Base-by-base conservation (phyloP, 1,140 invertebrate species). In the Drosophila suzukii region DNA sequence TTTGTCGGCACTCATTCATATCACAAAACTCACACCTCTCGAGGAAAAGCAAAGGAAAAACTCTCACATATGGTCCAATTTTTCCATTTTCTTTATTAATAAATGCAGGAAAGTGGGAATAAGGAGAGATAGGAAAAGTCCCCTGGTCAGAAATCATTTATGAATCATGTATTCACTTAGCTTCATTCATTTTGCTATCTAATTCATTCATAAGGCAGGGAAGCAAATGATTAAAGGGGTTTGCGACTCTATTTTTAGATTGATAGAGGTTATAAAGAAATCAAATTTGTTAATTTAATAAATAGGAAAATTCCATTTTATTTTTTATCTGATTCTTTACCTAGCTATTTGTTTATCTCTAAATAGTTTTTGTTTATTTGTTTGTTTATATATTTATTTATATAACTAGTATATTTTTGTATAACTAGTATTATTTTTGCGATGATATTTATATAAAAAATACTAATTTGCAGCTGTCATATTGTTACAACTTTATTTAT, bases 41-140 rank as follows among this genome's bases (percentile, higher is more conserved):
- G n/a, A 4, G 6, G 6, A 6, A 8, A 12, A 43, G n/a, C n/a
- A 24, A 20, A 56, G 32, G 32, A 15, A 53, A 55, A 58, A 60
- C 67, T 49, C 41, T 47, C 57, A 62, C 41, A 55, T 53, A 74
- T 41, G 50, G 68, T 56, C 71, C 73, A 68, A 59, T 76, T 76
- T 67, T 70, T 65, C 71, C 73, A 76, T 76, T 76, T 76, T 67
- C 55, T 76, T 76, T 67, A 76, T 76, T 76, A 75, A 75, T 76
- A 75, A 75, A 75, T 72, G 46, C 27, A 47, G 32, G 24, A 13
- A 43, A 49, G 54, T 36, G 34, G 15, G 17, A 43, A 8, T 12
- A 20, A 8, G n/a, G 24, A 20, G 4, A 47, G 15, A 47, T 12
- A n/a, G 36, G 11, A 61, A 27, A 32, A 63, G 11, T 27, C 60